These are phyloP conservation scores for Syngnathus rostellatus DNA, from an alignment of 2,797 vertebrate genomes.

Conservation along the genomic window DNA sequence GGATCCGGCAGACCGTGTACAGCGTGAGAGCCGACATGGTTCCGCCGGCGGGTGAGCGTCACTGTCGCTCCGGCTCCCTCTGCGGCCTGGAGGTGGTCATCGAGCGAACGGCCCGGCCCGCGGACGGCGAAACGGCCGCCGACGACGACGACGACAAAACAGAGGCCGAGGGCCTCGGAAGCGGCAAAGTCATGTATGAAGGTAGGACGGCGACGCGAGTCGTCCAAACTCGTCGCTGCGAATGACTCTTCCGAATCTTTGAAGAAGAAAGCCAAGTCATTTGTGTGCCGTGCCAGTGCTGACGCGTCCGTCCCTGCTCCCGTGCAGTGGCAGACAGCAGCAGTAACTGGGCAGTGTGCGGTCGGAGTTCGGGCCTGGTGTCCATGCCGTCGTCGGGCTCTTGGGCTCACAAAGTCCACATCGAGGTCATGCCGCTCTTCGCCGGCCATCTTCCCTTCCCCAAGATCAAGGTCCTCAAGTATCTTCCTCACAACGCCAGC, in stretches of 20 bases:
- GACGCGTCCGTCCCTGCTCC: too few species aligned
- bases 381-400: conserved; percentile 78
- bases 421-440: conserved; percentile 95
- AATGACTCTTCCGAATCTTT: not conserved
- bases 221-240: too few species aligned
- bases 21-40: conserved; percentile 78
- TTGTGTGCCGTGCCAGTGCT: not conserved
- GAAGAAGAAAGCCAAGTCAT: too few species aligned
- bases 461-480: conserved; percentile 87
- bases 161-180: conserved; percentile 74
- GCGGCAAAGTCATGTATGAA: conserved; percentile 92
- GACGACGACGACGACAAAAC: conserved; percentile 86
- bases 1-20: conserved; percentile 80
- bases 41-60: conserved; percentile 72
- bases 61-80: conserved; percentile 84
- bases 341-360: conserved; percentile 97
- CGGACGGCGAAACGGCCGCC: conserved; percentile 75
- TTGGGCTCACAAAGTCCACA: conserved; percentile 85
- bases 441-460: conserved; percentile 89
- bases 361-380: conserved; percentile 91
- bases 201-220: conserved; percentile 59
- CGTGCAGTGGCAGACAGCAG: conserved; percentile 89
- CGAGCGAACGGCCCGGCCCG: conserved; percentile 78
- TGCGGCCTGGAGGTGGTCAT: conserved; percentile 87
- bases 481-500: conserved; percentile 82